These are phyloP conservation scores for Drosophila sp. DNA, from an alignment of 1,140 invertebrate species.

Conservation along the genomic window DNA sequence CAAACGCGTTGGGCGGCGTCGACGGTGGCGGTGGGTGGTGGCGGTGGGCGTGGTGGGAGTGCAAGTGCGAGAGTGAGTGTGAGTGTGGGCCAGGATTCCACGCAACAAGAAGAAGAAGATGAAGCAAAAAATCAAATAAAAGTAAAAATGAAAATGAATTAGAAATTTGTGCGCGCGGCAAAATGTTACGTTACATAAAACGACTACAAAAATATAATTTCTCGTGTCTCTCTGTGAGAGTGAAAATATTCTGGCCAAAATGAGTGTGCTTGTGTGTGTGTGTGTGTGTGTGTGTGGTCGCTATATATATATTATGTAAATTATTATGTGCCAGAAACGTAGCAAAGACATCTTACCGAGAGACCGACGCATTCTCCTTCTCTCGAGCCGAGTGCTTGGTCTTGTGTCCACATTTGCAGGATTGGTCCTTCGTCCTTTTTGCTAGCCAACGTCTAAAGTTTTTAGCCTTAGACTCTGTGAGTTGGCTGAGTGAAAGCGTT, in stretches of 20 bases:
- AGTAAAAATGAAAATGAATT: conserved; percentile 74
- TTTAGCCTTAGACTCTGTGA: conserved; percentile 19
- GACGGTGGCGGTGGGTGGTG: conserved; percentile 35
- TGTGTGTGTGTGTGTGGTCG: conserved; percentile 62
- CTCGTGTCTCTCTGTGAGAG: conserved; percentile 59
- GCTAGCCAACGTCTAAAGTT: neutral
- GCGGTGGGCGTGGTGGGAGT: conserved; percentile 10
- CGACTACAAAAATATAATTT: conserved; percentile 36
- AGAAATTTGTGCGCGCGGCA: conserved; percentile 63
- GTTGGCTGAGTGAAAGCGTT: conserved; percentile 37
- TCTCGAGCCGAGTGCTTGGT: conserved; percentile 1
- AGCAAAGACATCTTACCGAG: conserved; percentile 41
- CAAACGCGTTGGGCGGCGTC: conserved; percentile 40
- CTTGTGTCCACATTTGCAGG: conserved; percentile 24
- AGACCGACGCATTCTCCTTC: conserved; percentile 31
- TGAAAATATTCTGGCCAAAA: conserved; percentile 69
- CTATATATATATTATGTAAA: conserved; percentile 72
- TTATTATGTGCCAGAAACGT: conserved; percentile 72
- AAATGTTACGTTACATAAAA: conserved; percentile 47
- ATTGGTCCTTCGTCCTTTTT: neutral
- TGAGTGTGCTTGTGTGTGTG: conserved; percentile 30
- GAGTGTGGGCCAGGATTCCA: conserved; percentile 31
- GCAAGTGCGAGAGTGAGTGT: neutral
- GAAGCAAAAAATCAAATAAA: conserved; percentile 47
- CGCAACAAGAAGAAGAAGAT: conserved; percentile 19